These are phyloP conservation scores for Trichonephila clavata DNA, from an alignment of 1,140 invertebrate species.

Conservation along the genomic window DNA sequence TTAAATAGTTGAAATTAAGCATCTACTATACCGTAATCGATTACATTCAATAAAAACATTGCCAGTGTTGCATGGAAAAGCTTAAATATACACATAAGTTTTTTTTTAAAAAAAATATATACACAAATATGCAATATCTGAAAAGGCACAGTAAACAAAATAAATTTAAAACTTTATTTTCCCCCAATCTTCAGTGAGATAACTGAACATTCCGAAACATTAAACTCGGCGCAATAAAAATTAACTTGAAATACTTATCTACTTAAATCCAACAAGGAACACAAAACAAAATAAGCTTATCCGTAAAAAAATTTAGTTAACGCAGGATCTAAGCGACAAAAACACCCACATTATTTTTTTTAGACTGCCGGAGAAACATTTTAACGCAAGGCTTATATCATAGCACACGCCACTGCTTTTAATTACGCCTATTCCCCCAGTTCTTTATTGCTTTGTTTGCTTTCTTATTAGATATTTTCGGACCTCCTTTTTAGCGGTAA, in stretches of 20 bases:
- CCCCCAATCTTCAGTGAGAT: no score
- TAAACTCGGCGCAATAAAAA: not conserved
- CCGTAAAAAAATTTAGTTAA: not conserved
- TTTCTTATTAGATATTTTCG: constrained; percentile 58
- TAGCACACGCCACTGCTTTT: constrained; percentile 10
- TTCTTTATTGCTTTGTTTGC: constrained; percentile 44
- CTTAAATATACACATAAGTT: no score
- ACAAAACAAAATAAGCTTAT: not conserved
- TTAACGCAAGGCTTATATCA: not conserved
- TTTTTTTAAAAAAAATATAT: no score
- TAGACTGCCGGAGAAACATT: not conserved
- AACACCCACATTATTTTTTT: not conserved
- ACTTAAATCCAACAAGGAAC: not conserved
- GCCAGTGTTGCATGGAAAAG: no score
- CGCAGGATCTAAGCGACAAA: not conserved
- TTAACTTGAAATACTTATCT: not conserved
- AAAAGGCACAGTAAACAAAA: no score
- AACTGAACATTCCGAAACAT: not conserved
- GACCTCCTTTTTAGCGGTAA: constrained; percentile 48
- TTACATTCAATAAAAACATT: no score
- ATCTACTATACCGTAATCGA: no score
- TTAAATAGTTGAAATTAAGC: no score
- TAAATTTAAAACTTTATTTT: no score
- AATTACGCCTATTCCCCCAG: constrained; percentile 44
- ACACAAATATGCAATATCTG: no score